These are phyloP conservation scores for Epirrita christyi DNA, from an alignment of 2,888 invertebrate genomes.

Conservation along the genomic window DNA sequence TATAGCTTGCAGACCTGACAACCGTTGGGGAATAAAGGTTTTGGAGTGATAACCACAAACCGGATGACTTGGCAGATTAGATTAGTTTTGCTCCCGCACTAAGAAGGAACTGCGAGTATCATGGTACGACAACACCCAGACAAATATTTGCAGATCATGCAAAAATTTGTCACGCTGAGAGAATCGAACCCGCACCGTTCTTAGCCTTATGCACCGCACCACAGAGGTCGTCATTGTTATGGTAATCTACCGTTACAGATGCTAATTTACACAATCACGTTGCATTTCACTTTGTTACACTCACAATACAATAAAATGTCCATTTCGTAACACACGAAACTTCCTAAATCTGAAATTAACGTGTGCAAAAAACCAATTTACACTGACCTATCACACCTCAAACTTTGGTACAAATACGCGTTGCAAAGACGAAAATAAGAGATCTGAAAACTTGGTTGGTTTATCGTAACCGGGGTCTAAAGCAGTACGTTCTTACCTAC, in stretches of 20 bases:
- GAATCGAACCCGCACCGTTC: no score
- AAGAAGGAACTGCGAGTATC: no score
- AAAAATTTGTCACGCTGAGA: no score
- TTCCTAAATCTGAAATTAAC: slow-evolving; percentile 83
- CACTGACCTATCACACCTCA: slow-evolving; percentile 29
- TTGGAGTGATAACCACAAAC: no score
- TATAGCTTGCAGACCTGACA: no score
- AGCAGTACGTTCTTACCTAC: slow-evolving; percentile 53
- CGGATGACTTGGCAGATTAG: no score
- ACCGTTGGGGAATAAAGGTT: no score
- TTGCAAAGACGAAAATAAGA: slow-evolving; percentile 44
- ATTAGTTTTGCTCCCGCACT: no score
- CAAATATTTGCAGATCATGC: no score
- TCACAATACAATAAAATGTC: slow-evolving; percentile 69
- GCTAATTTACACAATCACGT: slow-evolving; percentile 67
- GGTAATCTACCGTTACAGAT: not conserved
- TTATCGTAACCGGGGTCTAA: slow-evolving; percentile 61
- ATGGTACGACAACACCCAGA: no score
- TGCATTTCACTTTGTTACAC: slow-evolving; percentile 66
- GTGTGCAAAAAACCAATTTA: slow-evolving; percentile 65
- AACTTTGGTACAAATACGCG: slow-evolving; percentile 33
- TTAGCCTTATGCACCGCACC: no score
- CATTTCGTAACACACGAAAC: slow-evolving; percentile 77
- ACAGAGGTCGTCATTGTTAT: no score
- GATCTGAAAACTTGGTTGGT: slow-evolving; percentile 56